Conservation (phyloP, 2,797 vertebrate genomes). For the Anabacerthia variegaticeps region DNA sequence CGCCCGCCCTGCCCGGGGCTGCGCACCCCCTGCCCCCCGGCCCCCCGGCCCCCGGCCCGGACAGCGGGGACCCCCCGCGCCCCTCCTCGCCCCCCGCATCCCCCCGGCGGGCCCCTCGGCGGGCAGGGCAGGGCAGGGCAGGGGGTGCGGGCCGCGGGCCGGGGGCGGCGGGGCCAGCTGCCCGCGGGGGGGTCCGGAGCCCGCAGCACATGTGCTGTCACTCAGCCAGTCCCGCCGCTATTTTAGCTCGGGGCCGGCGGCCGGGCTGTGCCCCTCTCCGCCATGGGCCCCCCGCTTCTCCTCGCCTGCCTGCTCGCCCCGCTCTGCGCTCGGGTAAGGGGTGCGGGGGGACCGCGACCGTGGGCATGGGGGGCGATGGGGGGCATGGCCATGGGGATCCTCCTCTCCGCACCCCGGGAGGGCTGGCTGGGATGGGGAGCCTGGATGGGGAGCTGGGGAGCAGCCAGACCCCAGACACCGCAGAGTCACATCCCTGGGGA, state of each 20-base stretch:
- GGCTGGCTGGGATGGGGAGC: neutral
- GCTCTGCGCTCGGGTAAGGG: constrained; percentile 72
- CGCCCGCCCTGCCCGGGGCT: neutral
- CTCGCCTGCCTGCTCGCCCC: constrained; percentile 66
- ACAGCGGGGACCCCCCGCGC: neutral
- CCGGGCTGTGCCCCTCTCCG: constrained; percentile 56
- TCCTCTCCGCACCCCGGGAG: neutral
- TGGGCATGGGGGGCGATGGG: neutral
- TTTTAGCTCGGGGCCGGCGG: constrained; percentile 59
- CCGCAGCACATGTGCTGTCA: constrained; percentile 79
- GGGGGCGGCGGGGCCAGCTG: constrained; percentile 73
- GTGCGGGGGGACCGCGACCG: neutral
- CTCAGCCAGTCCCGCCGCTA: constrained; percentile 61
- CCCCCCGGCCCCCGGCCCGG: neutral
- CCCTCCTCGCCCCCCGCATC: neutral
- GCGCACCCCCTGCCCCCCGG: neutral
- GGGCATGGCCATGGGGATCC: neutral
- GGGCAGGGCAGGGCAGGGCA: neutral
- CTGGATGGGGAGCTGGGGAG: rapidly evolving
- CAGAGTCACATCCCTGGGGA: rapidly evolving
- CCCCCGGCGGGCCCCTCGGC: neutral
- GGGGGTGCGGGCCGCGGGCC: neutral
- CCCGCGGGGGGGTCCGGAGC: constrained; percentile 26
- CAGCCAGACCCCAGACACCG: rapidly evolving
- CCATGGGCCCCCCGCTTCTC: constrained; percentile 59